Evolutionary conservation across 2,797 vertebrate species (phyloP).

Genomic region (Syngnathus acus): DNA sequence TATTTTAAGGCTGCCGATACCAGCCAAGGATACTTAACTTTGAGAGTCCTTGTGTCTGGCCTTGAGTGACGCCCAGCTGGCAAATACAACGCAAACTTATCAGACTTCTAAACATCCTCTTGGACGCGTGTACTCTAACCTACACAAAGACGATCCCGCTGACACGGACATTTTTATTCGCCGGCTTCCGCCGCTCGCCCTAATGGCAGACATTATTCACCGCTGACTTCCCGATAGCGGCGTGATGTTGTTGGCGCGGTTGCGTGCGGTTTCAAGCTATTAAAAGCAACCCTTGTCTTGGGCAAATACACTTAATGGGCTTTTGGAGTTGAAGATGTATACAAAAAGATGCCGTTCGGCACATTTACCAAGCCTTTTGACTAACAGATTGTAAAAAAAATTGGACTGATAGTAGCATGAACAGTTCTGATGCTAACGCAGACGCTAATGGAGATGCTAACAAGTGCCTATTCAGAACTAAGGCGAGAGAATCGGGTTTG

Average conservation of each 20-base stretch:
- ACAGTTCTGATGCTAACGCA: neutral
- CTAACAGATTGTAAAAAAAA: neutral
- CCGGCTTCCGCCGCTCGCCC: neutral
- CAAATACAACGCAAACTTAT: neutral
- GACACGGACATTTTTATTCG: neutral
- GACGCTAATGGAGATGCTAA: neutral
- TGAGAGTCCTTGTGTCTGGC: neutral
- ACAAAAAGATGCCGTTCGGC: neutral
- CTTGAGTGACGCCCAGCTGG: neutral
- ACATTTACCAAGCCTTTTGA: neutral
- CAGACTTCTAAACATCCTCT: neutral
- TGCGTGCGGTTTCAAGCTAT: neutral
- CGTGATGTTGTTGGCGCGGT: neutral
- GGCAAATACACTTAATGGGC: neutral
- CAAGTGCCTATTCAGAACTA: neutral
- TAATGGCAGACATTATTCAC: neutral
- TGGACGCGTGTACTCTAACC: neutral
- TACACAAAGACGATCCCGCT: neutral
- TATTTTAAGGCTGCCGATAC: no score
- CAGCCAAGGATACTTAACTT: no score
- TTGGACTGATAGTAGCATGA: neutral
- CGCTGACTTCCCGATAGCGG: neutral
- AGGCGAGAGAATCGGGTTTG: neutral
- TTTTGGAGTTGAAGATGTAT: neutral
- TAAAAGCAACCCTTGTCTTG: neutral